Evolutionary conservation across 2,888 invertebrate genomes (phyloP), one percentile per base, ranked within the genome.

Genomic region (Leptopterna dolabrata): DNA sequence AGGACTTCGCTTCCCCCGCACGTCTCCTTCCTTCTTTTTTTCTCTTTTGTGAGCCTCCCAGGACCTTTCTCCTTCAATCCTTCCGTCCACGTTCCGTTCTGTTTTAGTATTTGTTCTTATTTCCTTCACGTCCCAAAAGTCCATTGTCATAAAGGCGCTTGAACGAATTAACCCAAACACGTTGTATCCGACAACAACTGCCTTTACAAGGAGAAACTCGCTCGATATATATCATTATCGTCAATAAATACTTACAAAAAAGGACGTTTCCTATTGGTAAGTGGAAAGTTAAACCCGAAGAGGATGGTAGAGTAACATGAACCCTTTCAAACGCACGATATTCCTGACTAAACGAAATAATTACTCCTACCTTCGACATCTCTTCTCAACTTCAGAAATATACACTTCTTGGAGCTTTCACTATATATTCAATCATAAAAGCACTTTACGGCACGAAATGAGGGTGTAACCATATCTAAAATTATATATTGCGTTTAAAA

Each of bases 201-300:
- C 73, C 73, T 73, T 73, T 73, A 36, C 73, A 73, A 73, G 73
- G 73, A 73, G 73, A 73, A 73, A 73, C 73, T 30, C 73, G 73
- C 41, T 73, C 73, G 30, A 73, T 41, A 41, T 73, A 73, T 73
- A 73, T 36, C 73, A 73, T 73, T 73, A 73, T 73, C 73, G 36
- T 73, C 73, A 30, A 73, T 73, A 73, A 73, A 73, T 41, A 41
- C 19, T 30, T 27, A 19, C 19, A 19, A 19, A 19, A 63, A 19
- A 63, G 19, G 13, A 24, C 63, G 19, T 11, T 16, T 24, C 63
- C 27, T 27, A 63, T 63, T 63, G 24, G 13, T 63, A 24, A 63
- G 19, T 63, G 63, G 63, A 63, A 24, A n/a, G 14, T 51, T 14
- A 51, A 51, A 51, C 6, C n/a, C n/a, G 16, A 19, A 51, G n/a